phyloP scores from a whole-genome alignment of 2,797 vertebrate species.

The Hyperoplus lanceolatus region DNA sequence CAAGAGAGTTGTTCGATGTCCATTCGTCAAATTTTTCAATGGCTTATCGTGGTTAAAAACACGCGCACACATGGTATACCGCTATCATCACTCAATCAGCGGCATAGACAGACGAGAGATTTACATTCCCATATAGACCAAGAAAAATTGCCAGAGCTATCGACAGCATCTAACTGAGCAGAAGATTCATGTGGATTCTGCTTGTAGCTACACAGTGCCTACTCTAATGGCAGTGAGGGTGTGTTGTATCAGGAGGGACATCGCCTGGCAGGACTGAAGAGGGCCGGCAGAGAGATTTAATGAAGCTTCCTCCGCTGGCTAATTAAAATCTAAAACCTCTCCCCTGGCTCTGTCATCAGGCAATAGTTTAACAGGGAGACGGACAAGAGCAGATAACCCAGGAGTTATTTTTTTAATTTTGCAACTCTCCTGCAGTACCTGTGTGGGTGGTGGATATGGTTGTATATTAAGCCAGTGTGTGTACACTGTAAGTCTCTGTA shows the following conservation, averaged over 20 bases:
- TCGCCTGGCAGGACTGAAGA: conserved; percentile 65
- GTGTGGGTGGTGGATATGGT: conserved; percentile 34
- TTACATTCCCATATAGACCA: conserved; percentile 18
- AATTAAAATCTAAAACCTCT: conserved; percentile 77
- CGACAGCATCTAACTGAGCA: conserved; percentile 54
- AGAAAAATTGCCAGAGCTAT: conserved; percentile 37
- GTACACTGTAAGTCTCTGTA: background rate
- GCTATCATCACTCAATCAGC: background rate
- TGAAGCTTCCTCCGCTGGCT: conserved; percentile 74
- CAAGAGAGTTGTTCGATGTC: background rate
- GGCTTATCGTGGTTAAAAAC: conserved; percentile 3
- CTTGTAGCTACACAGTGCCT: conserved; percentile 41
- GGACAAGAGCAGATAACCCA: conserved; percentile 38
- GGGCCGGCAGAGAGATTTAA: conserved; percentile 72
- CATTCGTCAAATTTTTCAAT: background rate
- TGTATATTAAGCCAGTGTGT: background rate
- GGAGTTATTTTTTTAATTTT: conserved; percentile 48
- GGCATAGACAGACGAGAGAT: conserved; percentile 17
- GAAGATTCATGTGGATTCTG: conserved; percentile 56
- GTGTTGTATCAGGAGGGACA: conserved; percentile 62
- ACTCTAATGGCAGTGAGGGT: conserved; percentile 49
- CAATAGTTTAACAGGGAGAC: conserved; percentile 61
- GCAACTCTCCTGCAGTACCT: conserved; percentile 33
- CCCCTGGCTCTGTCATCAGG: conserved; percentile 69
- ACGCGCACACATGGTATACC: background rate